Base-by-base conservation (phyloP, 2,113 vertebrate genomes). In the Lycocorax pyrrhopterus region DNA sequence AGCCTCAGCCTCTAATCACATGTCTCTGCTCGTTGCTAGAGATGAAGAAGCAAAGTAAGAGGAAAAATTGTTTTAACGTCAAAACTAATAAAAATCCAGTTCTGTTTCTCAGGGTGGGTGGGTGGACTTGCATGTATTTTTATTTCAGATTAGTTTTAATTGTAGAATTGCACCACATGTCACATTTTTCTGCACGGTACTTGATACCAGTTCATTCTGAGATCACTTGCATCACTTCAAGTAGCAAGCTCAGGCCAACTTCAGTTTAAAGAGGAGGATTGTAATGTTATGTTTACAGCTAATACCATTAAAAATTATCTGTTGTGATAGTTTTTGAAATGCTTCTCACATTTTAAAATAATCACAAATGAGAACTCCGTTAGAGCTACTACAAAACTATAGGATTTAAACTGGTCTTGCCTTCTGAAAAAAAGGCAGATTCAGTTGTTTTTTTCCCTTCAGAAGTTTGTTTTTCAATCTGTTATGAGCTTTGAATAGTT, bases 1-100 rank as follows among this genome's bases (percentile, higher is more conserved):
- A 32, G 98, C 98, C 7, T 99, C 99, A 1, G 97, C 98, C 30
- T 98, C 98, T n/a, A 99, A 98, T 83, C 98, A 98, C 96, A 98
- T 99, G 98, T 98, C 98, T 62, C 97, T 99, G 80, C 96, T 99
- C 8, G 94, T 99, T 44, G 97, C 97, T 71, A 98, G 98, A 84
- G 98, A 99, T 55, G 98, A 99, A 23, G 97, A 98, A 85, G 98
- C 98, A 95, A 98, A 98, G 98, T 99, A 97, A 97, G 95, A 69
- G 80, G 80, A 78, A 84, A 83, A 73, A 35, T 43, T 21, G 11
- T 7, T 88, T 76, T 82, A 53, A 72, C 22, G 22, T 91, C 49
- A 64, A 29, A 84, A 89, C 39, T 76, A 22, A 56, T 59, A 41
- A 78, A 84, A 75, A 55, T 26, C 39, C 39, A 59, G 5, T 13